Evolutionary conservation across 2,888 invertebrate species (phyloP), one percentile per base, ranked within the genome.

Genomic region (Capitulum mitella): DNA sequence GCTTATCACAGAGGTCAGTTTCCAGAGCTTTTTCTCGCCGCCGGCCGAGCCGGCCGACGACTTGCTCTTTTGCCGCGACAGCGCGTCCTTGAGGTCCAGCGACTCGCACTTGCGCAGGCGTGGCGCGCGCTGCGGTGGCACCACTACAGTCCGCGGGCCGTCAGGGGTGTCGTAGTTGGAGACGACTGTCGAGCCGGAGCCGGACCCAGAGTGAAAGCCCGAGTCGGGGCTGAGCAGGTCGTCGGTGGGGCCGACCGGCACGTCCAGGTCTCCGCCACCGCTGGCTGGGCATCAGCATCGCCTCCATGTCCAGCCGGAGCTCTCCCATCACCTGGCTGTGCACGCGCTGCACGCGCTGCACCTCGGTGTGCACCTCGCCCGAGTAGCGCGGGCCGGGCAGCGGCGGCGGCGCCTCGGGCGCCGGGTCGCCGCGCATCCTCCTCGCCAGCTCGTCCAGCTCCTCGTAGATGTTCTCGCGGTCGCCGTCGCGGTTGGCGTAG

Each of bases 221-320:
- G 92, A 92, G 86, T 93, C 93, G 84, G 91, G 92, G 76, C 92
- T 91, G 81, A 92, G 87, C 82, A 92, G 86, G 84, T 92, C 91
- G 84, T 92, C 92, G 8, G 91, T 91, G 37, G 91, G 91, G 79
- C 90, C 90, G 81, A 91, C 90, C 79, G 84, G 83, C 81, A 90
- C 88, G 82, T 92, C 86, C 82, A 92, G 86, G 84, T 92, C 91
- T n/a, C 78, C 85, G 85, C 48, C 64, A 70, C 16, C 64, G 64
- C 64, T 37, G 64, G 37, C 64, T 82, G 32, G 94, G 94, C 94
- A 94, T 95, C 82, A 95, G 86, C 93, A 95, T 94, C 76, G 93
- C 94, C 87, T 95, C 94, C 75, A 93, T 92, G 83, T 94, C 92
- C 80, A 95, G 89, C 88, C 94, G 94, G 80, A 95, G 87, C 86